Evolutionary conservation across 2,888 invertebrate species (phyloP).

Genomic region (Drosophila kokeensis): DNA sequence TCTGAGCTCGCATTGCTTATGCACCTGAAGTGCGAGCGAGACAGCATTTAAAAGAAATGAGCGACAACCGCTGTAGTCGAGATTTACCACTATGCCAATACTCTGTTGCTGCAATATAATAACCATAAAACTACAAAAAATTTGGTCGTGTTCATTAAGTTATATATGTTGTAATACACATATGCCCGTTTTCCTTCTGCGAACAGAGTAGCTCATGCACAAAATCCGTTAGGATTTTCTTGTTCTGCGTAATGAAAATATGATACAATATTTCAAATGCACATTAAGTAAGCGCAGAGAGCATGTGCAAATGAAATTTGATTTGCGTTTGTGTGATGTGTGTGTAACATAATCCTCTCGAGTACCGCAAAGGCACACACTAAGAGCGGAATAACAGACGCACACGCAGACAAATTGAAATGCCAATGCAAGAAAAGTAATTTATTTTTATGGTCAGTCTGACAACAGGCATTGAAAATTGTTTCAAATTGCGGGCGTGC

Average conservation of each 20-base stretch:
- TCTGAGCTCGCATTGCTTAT: constrained; percentile 6
- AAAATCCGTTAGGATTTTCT: constrained; percentile 41
- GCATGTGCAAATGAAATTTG: constrained; percentile 38
- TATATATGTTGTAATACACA: not conserved
- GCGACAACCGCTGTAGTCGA: not conserved
- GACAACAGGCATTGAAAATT: constrained; percentile 45
- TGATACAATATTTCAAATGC: constrained; percentile 28
- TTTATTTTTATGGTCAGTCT: constrained; percentile 64
- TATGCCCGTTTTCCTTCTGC: not conserved
- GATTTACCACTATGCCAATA: not conserved
- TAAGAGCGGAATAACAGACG: constrained; percentile 22
- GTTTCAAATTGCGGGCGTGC: constrained; percentile 67
- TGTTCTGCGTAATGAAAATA: constrained; percentile 45
- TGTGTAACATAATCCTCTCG: constrained; percentile 56
- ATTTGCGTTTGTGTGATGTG: constrained; percentile 17
- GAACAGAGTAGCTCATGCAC: constrained; percentile 13
- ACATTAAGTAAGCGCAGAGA: constrained; percentile 42
- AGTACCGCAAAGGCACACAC: constrained; percentile 26
- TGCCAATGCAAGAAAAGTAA: constrained; percentile 67
- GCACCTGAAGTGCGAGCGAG: constrained; percentile 31
- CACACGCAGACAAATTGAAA: constrained; percentile 68
- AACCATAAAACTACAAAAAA: not conserved
- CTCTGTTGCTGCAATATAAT: not conserved
- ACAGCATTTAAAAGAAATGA: not conserved
- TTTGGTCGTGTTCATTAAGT: not conserved